Evolutionary conservation across 1,140 invertebrate species (phyloP).

Genomic region (Drosophila sturtevanti): DNA sequence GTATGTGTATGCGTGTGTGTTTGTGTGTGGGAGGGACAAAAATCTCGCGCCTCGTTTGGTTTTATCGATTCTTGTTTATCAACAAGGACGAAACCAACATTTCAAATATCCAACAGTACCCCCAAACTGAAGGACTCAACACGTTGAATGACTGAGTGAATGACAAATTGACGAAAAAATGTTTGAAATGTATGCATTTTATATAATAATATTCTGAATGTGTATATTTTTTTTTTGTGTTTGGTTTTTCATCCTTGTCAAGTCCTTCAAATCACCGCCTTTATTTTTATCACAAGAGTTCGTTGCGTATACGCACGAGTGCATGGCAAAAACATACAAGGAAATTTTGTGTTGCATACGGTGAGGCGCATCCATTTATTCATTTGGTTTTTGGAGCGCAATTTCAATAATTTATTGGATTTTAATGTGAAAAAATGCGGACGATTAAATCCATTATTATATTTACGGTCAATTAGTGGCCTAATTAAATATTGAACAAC

Average conservation of each 20-base stretch:
- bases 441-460: background rate
- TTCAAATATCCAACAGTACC: conserved; percentile 34
- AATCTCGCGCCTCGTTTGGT: conserved; percentile 32
- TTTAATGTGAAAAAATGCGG: background rate
- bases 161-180: conserved; percentile 49
- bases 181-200: conserved; percentile 33
- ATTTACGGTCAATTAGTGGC: background rate
- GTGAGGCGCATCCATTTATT: background rate
- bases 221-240: conserved; percentile 40
- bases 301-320: conserved; percentile 43
- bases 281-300: background rate
- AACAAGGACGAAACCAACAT: conserved; percentile 18
- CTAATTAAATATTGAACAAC: background rate
- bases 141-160: conserved; percentile 32
- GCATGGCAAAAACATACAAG: conserved; percentile 10
- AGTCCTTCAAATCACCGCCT: background rate
- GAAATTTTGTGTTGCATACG: conserved; percentile 22
- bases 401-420: conserved; percentile 4
- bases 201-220: conserved; percentile 19
- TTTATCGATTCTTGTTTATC: conserved; percentile 67
- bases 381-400: background rate
- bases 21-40: conserved; percentile 30
- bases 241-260: conserved; percentile 1
- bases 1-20: conserved; percentile 16
- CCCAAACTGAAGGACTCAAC: conserved; percentile 34